These are phyloP conservation scores for Pungitius pungitius DNA, from an alignment of 2,113 vertebrate genomes.

Conservation along the genomic window DNA sequence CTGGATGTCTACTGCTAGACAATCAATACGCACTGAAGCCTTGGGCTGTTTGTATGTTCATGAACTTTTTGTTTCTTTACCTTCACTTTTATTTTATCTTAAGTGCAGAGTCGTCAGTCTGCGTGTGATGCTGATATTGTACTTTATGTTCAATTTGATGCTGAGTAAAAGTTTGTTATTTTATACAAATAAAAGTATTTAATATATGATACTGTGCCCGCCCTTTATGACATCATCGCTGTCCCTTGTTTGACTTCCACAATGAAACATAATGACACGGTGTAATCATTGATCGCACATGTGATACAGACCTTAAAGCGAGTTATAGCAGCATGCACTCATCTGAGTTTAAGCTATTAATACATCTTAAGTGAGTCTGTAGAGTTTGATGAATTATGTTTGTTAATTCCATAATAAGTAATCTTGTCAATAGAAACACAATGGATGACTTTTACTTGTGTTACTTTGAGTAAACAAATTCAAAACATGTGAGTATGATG, in stretches of 20 bases:
- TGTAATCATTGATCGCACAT: neutral
- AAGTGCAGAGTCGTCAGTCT: slow-evolving; percentile 41
- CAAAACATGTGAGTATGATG: neutral
- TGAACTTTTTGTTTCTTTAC: slow-evolving; percentile 19
- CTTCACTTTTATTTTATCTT: slow-evolving; percentile 45
- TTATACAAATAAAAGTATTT: slow-evolving; percentile 76
- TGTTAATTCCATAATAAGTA: neutral
- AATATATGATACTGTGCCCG: slow-evolving; percentile 44
- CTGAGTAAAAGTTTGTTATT: slow-evolving; percentile 60
- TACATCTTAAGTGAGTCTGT: neutral
- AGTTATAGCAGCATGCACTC: neutral
- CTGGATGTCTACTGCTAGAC: slow-evolving; percentile 47
- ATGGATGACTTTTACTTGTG: neutral
- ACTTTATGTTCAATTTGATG: slow-evolving; percentile 26
- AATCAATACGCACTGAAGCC: slow-evolving; percentile 55
- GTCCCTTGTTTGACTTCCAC: neutral
- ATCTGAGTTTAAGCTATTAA: neutral
- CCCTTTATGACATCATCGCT: neutral
- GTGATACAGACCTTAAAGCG: neutral
- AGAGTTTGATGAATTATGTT: neutral
- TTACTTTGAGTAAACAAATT: neutral
- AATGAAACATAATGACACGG: neutral
- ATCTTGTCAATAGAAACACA: neutral
- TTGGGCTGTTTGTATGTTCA: slow-evolving; percentile 18
- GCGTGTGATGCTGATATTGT: slow-evolving; percentile 20